Base-by-base conservation (phyloP, 2,888 invertebrate species). In the Eupithecia inturbata region DNA sequence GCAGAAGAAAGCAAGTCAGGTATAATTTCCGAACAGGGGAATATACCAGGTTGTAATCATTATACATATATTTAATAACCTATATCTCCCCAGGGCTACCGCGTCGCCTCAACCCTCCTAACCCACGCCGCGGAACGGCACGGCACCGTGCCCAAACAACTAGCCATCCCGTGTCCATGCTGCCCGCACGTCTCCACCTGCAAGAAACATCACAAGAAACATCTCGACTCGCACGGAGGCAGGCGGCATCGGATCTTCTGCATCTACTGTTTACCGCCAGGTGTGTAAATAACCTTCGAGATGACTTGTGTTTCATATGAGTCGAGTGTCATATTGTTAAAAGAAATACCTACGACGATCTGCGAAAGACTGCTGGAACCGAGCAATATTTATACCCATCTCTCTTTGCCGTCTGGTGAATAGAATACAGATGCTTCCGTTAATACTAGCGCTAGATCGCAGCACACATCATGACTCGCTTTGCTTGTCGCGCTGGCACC, bases 111-210 rank as follows among this genome's bases (percentile, higher is more conserved):
- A 0, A 94, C 93, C 0, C 83, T 94, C 0, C 81, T 93, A 0
- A 82, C 86, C 0, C 94, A 94, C 85, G 80, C 89, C 5, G 89
- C 88, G 0, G 90, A 90, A 75, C 82, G 93, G 0, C 94, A 94
- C 85, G 94, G 94, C 75, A 62, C 81, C 22, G 87, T 87, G 60
- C 93, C 94, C 1, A 74, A 78, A 0, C 85, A 86, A 71, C 83
- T 92, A 14, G 89, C 91, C 2, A 81, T 91, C 6, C 89, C 93
- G 0, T 94, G 94, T 53, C 94, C 94, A 0, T 94, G 94, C 83
- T 94, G 94, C 75, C 92, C 92, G 0, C 92, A 93, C 85, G 92
- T 94, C n/a, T 92, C 92, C 22, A 83, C 89, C 0, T 82, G 92
- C 1, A 79, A 91, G 64, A 93, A 93, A 77, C 91, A 89, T 0